These are phyloP conservation scores for Theristus sp. DNA, from an alignment of 2,888 invertebrate species.

Conservation along the genomic window DNA sequence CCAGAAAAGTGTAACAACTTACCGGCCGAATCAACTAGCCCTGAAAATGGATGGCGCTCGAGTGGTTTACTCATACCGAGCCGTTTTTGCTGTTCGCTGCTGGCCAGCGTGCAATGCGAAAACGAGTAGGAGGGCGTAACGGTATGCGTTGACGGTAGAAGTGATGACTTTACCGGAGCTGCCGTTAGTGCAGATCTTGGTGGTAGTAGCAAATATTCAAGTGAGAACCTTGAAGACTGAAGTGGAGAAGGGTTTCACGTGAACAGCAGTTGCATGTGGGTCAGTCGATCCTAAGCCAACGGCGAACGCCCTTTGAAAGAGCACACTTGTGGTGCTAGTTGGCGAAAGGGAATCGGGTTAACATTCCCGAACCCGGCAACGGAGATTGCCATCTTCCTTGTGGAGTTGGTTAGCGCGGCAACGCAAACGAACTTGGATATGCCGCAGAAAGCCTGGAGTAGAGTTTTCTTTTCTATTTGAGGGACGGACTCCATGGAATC, in stretches of 20 bases:
- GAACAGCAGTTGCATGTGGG: not conserved
- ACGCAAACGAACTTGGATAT: not conserved
- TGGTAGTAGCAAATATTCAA: not conserved
- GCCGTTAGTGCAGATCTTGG: not conserved
- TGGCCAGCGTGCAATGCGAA: slow-evolving; percentile 35
- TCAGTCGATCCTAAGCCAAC: not conserved
- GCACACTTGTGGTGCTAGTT: not conserved
- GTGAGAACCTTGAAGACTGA: not conserved
- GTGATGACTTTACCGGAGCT: slow-evolving; percentile 35
- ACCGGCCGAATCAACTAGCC: slow-evolving; percentile 30
- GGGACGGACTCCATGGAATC: not conserved
- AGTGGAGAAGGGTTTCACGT: not conserved
- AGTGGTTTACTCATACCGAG: slow-evolving; percentile 40
- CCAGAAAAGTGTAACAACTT: slow-evolving; percentile 45
- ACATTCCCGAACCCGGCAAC: not conserved
- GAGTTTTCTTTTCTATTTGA: not conserved
- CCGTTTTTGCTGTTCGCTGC: slow-evolving; percentile 29
- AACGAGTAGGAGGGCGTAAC: slow-evolving; percentile 43
- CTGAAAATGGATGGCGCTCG: not conserved
- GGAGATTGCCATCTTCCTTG: not conserved
- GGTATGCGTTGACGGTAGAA: slow-evolving; percentile 43
- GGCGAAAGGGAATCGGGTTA: not conserved
- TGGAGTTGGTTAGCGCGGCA: not conserved
- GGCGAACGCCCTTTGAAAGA: slow-evolving; percentile 31
- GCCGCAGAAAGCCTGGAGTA: not conserved